Evolutionary conservation across 2,797 vertebrate genomes (phyloP), one percentile per base, ranked within the genome.

Genomic region (Gallinago nigripennis): DNA sequence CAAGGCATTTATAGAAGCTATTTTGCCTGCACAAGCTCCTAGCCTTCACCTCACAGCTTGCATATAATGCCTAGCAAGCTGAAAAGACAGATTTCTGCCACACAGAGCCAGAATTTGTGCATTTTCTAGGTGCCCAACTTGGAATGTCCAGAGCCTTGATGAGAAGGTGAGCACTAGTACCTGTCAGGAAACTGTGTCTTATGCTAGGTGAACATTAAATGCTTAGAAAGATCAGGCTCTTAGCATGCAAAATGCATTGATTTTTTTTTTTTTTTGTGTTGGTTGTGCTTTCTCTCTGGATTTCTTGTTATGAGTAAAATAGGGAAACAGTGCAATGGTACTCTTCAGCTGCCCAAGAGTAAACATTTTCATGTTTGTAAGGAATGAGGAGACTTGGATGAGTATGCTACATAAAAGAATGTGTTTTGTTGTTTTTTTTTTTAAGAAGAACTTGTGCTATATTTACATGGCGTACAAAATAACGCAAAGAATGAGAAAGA

Each of bases 21-120:
- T 71, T 76, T 90, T 71, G 16, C 24, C 2, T 31, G 1, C 3
- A 1, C 0, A 19, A 4, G 19, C 7, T 69, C 2, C 2, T 27
- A 5, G n/a, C 17, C 20, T 50, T 64, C 6, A 5, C 6, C 27
- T 89, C 12, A 1, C 19, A 28, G 53, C 3, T 41, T 46, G 8
- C 0, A 0, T 2, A 2, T 28, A 27, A 8, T 25, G 30, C 12
- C 25, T 18, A 15, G 4, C 7, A 50, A 56, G 46, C n/a, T 33
- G 20, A 31, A 48, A 58, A 31, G 61, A 58, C 3, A 53, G 27
- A 12, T 33, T 82, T 78, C 64, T 64, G 18, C 21, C 65, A 12
- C 0, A 0, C 1, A 2, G 57, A 65, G 15, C 8, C 21, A n/a
- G n/a, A 45, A 50, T 45, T 50, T 25, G 31, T 53, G 18, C 1